phyloP scores from a whole-genome alignment of 92 coral and sea anemone genomes.

The Epizoanthus illoricatus region DNA sequence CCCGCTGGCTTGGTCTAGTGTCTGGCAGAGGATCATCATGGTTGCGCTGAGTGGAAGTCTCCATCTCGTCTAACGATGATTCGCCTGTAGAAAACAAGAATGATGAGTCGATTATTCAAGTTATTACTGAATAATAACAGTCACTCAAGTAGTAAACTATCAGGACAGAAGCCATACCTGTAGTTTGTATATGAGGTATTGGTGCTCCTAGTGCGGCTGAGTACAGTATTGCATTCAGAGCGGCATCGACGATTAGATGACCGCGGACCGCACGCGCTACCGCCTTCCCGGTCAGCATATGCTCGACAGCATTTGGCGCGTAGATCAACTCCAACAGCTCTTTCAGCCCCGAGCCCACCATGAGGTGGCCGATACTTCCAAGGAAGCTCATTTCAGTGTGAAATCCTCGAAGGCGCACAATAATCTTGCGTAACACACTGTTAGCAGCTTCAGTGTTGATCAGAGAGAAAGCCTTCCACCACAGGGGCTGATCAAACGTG shows the following conservation, averaged over 20 bases:
- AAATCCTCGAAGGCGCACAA: constrained; percentile 43
- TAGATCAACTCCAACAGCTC: constrained; percentile 46
- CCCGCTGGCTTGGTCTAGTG: too few relatives aligned
- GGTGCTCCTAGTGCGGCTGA: constrained; percentile 42
- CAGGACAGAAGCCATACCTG: too few relatives aligned
- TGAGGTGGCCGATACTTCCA: constrained; percentile 46
- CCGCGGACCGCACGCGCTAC: constrained; percentile 43
- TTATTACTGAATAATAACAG: too few relatives aligned
- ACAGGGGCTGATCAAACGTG: neutral
- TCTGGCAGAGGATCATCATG: too few relatives aligned
- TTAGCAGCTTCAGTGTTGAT: constrained; percentile 16
- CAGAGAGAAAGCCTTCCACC: constrained; percentile 36
- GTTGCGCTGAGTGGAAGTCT: too few relatives aligned
- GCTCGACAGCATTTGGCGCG: constrained; percentile 38
- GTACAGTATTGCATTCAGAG: constrained; percentile 47
- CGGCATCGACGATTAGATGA: constrained; percentile 53
- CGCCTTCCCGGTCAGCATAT: constrained; percentile 54
- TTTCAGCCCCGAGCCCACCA: constrained; percentile 49
- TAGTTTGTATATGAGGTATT: too few relatives aligned
- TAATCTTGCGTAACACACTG: constrained; percentile 25
- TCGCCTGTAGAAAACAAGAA: too few relatives aligned
- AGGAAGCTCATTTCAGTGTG: constrained; percentile 54
- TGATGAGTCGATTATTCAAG: too few relatives aligned
- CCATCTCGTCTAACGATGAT: too few relatives aligned
- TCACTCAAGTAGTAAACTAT: too few relatives aligned